Evolutionary conservation across 2,888 invertebrate genomes (phyloP), one percentile per base, ranked within the genome.

Genomic region (Gerris lacustris): DNA sequence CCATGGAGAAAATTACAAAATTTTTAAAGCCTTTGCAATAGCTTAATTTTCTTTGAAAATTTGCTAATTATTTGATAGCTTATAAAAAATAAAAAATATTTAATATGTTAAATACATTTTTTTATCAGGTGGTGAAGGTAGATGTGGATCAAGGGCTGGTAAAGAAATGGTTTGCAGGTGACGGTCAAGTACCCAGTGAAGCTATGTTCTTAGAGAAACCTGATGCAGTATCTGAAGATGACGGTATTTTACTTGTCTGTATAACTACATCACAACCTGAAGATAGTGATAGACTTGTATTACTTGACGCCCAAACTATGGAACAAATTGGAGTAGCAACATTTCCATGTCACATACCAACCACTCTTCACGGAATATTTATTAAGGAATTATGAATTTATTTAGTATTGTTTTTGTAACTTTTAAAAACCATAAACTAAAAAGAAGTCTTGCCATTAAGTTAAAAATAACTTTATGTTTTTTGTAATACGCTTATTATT

Each of bases 81-180:
- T n/a, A n/a, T n/a, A n/a, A n/a, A n/a, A n/a, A n/a, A n/a, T n/a
- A n/a, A n/a, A n/a, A n/a, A n/a, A n/a, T 31, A 31, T 31, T 31
- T 31, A 31, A 31, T 31, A 31, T 31, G 4, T 31, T 31, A 31
- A 1, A 31, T 31, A 31, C 4, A n/a, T 69, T 31, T 69, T 67
- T 6, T 45, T 72, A 69, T 9, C 72, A 75, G 75, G 63, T 75
- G 2, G 71, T 75, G 11, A 75, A 75, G 70, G 73, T 74, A 11
- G 72, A 74, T 67, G 70, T 70, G 7, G 69, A 69, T 15, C 73
- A 73, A 6, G 71, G 74, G 5, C 68, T 70, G 6, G 67, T 74
- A 9, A 47, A 62, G 62, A 70, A 70, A 45, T 75, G 75, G 75
- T 73, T 72, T 45, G 74, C 72, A 44, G 67, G 67, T 15, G 71